phyloP scores from a whole-genome alignment of 2,888 invertebrate genomes.

The Oligia fasciuncula region DNA sequence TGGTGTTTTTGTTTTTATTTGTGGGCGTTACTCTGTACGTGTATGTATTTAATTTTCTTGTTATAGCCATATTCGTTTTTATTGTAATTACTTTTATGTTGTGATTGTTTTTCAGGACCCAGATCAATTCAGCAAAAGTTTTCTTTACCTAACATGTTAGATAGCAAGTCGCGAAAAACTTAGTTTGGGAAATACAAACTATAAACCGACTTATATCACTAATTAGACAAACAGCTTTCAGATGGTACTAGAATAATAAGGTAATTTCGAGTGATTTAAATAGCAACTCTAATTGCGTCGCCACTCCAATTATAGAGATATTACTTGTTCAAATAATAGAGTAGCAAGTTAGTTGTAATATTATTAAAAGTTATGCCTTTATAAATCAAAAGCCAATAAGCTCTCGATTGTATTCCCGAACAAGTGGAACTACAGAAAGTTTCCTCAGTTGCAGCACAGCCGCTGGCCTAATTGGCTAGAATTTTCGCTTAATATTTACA shows the following conservation, averaged over 20 bases:
- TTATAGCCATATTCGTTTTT: not conserved
- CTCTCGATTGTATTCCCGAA: slow-evolving; percentile 77
- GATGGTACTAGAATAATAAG: slow-evolving; percentile 24
- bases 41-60: slow-evolving; percentile 22
- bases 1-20: slow-evolving; percentile 28
- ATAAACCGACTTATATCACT: slow-evolving; percentile 17
- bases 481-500: slow-evolving; percentile 84
- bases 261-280: slow-evolving; percentile 37
- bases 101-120: not conserved
- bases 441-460: slow-evolving; percentile 77
- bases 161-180: slow-evolving; percentile 10
- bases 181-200: not conserved
- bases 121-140: not conserved
- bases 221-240: slow-evolving; percentile 43
- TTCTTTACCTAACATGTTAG: not conserved
- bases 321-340: slow-evolving; percentile 38
- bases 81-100: not conserved
- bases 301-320: slow-evolving; percentile 39
- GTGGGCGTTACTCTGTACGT: slow-evolving; percentile 4
- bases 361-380: slow-evolving; percentile 66
- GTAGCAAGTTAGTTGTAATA: slow-evolving; percentile 36
- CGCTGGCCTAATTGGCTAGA: slow-evolving; percentile 84
- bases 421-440: slow-evolving; percentile 78
- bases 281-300: slow-evolving; percentile 27
- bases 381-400: slow-evolving; percentile 82